These are phyloP conservation scores for Discoglossus pictus DNA, from an alignment of 2,797 vertebrate genomes.

Conservation along the genomic window DNA sequence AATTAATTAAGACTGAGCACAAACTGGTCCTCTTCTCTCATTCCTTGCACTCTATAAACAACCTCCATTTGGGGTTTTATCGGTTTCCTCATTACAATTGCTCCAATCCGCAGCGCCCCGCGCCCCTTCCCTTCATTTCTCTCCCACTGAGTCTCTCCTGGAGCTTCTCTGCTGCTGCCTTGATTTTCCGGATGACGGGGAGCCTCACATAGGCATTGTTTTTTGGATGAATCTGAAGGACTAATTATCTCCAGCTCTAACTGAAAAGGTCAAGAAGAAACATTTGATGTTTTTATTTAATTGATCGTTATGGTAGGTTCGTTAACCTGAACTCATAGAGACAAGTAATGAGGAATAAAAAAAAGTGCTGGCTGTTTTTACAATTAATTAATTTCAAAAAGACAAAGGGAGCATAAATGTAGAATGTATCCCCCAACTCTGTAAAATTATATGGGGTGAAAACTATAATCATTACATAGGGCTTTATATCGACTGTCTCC, in stretches of 20 bases:
- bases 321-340: constrained; percentile 9
- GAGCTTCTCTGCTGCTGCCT: background rate
- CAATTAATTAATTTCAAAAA: constrained; percentile 23
- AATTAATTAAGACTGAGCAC: too few relatives aligned
- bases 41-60: too few relatives aligned
- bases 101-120: too few relatives aligned
- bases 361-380: constrained; percentile 5
- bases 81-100: too few relatives aligned
- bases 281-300: constrained; percentile 24
- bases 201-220: background rate
- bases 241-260: constrained; percentile 6
- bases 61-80: too few relatives aligned
- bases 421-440: background rate
- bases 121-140: background rate
- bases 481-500: too few relatives aligned
- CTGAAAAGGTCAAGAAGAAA: constrained; percentile 23
- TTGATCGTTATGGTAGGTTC: constrained; percentile 26
- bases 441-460: too few relatives aligned
- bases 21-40: too few relatives aligned
- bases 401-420: background rate
- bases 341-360: constrained; percentile 18
- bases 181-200: background rate
- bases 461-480: too few relatives aligned
- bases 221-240: constrained; percentile 3
- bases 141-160: background rate